Percentiles rank a stretch among this genome's conserved stretches.
These are phyloP conservation scores for Yponomeuta plumbellus DNA, from an alignment of 2,888 invertebrate genomes.

Conservation along the genomic window DNA sequence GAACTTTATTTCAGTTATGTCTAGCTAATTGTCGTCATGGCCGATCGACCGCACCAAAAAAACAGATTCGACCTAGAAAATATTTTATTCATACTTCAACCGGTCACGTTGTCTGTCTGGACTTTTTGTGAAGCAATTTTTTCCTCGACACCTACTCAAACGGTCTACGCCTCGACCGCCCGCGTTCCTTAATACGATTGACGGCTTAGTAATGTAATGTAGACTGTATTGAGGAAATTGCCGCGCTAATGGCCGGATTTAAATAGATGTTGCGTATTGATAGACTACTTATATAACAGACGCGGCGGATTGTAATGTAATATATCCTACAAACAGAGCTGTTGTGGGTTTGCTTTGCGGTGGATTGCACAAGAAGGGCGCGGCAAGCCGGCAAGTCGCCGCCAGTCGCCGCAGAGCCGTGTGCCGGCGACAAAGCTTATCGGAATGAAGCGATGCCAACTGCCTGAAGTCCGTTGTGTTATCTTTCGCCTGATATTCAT, in stretches of 20 bases:
- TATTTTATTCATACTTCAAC: not conserved
- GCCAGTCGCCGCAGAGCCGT: too few relatives aligned
- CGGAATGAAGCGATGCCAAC: too few relatives aligned
- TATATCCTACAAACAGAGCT: too few relatives aligned
- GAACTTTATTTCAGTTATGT: not conserved
- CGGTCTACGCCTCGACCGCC: not conserved
- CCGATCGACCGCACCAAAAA: not conserved
- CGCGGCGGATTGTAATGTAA: too few relatives aligned
- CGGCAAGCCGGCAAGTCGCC: too few relatives aligned
- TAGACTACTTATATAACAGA: too few relatives aligned
- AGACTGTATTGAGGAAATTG: not conserved
- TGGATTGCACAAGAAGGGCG: too few relatives aligned
- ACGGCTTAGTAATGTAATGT: not conserved
- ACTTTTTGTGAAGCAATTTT: not conserved
- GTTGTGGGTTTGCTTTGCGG: too few relatives aligned
- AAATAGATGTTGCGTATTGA: constrained; percentile 1
- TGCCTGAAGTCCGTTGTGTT: too few relatives aligned
- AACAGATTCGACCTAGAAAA: not conserved
- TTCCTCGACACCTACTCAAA: not conserved
- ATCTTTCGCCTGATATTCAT: too few relatives aligned
- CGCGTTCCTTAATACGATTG: not conserved
- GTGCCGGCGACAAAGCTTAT: too few relatives aligned
- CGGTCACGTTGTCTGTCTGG: not conserved
- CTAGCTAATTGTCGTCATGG: not conserved
- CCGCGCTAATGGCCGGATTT: not conserved